Evolutionary conservation across 2,888 invertebrate genomes (phyloP), one percentile per base, ranked within the genome.

Genomic region (Globia sparganii): DNA sequence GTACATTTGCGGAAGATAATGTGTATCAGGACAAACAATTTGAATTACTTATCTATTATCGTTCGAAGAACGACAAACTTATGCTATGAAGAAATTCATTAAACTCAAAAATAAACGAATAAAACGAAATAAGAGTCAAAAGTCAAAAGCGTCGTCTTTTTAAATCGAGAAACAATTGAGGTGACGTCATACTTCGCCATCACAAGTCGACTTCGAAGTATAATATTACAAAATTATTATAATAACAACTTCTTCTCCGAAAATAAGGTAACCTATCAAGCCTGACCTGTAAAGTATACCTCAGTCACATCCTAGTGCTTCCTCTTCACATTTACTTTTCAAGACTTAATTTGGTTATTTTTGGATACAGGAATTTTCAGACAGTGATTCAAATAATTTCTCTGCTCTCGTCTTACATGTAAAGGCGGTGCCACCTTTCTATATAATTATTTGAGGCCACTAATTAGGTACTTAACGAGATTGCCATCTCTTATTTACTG

Each of bases 401-500:
- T 46, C 31, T 28, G 43, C 9, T 46, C n/a, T 78, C 58, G 15
- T 59, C 8, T 49, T 46, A 31, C 21, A 40, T 31, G 6, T 40
- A 53, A 21, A 53, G 58, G 46, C 28, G 46, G 40, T 65, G 15
- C 28, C 18, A 58, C 40, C 21, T 66, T 73, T 72, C 53, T 73
- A 73, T 43, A 53, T 73, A 66, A 80, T 66, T 34, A 61, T 74
- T 80, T 66, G 59, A 53, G 37, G 15, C 3, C 58, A 53, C 6
- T 34, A 73, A 65, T 73, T 59, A 59, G 40, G 34, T 78, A 80
- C 59, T 66, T 74, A 53, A 21, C 28, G 28, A 46, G 37, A 80
- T 66, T 80, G 53, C 66, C 9, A 40, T 73, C 73, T 58, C 46
- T 65, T 79, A 65, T 78, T 78, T 73, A 66, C 65, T 43, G 28